A percentile compares a stretch with the other conserved stretches of the same genome.
Evolutionary conservation across 2,113 vertebrate species (phyloP).

Genomic region (Blennius ocellaris): DNA sequence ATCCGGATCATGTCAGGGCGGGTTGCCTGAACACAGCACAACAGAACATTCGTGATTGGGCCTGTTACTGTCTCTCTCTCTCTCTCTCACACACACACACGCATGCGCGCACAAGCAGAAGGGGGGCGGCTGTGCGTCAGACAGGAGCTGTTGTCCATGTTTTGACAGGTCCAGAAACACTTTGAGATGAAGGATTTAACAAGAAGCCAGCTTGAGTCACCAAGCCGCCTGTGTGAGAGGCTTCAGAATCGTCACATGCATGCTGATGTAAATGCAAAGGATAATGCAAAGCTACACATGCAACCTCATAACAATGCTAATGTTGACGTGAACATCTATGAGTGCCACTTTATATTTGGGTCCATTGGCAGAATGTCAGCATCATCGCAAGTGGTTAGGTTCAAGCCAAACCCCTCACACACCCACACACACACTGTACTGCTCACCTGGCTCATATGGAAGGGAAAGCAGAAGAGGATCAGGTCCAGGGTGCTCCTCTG

Average conservation of each 20-base stretch:
- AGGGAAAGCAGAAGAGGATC: conserved; percentile 99
- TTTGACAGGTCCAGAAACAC: conserved; percentile 16
- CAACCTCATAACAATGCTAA: background rate
- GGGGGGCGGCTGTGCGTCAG: background rate
- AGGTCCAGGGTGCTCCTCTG: conserved; percentile 98
- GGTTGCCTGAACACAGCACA: conserved; percentile 87
- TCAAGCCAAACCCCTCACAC: background rate
- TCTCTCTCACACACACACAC: conserved; percentile 6
- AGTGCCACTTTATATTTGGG: background rate
- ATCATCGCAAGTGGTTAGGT: background rate
- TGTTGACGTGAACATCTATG: background rate
- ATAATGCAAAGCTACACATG: no score
- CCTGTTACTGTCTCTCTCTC: background rate
- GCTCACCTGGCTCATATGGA: conserved; percentile 97
- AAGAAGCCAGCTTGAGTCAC: conserved; percentile 33
- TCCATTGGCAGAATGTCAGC: background rate
- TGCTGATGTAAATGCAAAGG: background rate
- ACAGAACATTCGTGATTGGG: conserved; percentile 9
- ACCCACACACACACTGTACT: conserved; percentile 4
- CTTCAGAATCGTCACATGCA: conserved; percentile 5
- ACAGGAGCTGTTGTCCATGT: background rate
- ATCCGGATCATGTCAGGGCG: conserved; percentile 97
- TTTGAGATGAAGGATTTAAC: conserved; percentile 31
- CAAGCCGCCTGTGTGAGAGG: background rate
- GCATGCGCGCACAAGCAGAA: no score